Conservation (phyloP, 2,797 vertebrate genomes). For the Ammospiza maritima region DNA sequence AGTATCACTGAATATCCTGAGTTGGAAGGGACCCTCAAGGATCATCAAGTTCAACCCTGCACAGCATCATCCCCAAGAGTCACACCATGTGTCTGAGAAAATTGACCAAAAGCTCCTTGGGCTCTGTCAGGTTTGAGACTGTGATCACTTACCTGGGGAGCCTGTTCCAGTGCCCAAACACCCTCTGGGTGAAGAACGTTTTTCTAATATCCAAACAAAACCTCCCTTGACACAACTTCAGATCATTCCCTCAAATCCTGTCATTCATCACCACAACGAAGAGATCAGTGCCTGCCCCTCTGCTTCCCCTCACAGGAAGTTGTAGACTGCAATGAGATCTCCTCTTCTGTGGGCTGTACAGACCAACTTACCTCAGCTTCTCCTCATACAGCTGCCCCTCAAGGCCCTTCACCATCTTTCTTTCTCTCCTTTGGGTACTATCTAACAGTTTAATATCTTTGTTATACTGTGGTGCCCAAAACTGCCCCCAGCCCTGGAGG, state of each 20-base stretch:
- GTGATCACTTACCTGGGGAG: too few species aligned
- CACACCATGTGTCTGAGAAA: background rate
- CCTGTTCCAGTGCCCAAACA: background rate
- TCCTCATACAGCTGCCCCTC: background rate
- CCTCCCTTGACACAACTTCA: background rate
- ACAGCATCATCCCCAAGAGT: background rate
- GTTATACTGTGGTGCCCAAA: background rate
- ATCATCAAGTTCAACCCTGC: background rate
- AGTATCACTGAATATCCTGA: background rate
- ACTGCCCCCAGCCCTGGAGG: accelerated
- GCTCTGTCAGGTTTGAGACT: background rate
- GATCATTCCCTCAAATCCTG: background rate
- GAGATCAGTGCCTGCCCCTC: background rate
- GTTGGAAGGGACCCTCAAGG: background rate
- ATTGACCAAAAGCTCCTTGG: background rate
- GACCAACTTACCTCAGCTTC: background rate
- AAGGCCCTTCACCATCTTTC: background rate
- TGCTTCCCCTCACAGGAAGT: background rate
- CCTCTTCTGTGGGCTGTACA: background rate
- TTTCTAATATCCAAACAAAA: background rate
- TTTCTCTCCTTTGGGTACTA: background rate
- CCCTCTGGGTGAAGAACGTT: background rate
- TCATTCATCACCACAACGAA: background rate
- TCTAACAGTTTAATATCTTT: background rate
- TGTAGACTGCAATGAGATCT: background rate